Percentiles rank a stretch among this genome's conserved stretches.
Conservation (phyloP, 2,888 invertebrate species). For the Idaea biselata region DNA sequence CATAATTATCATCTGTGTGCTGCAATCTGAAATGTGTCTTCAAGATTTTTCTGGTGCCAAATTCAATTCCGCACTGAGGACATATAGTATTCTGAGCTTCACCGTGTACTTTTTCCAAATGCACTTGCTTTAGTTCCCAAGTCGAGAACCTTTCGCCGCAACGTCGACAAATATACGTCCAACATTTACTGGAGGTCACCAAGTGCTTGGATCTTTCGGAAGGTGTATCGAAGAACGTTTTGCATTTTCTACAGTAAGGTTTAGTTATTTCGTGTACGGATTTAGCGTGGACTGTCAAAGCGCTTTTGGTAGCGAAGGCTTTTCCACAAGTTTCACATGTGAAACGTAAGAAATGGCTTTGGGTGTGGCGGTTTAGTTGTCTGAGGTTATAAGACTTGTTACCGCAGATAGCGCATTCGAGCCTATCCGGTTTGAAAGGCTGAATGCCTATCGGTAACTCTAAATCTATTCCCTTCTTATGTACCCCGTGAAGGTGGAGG, state of each 20-base stretch:
- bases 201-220: slow-evolving; percentile 59
- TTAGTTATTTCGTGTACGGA: slow-evolving; percentile 53
- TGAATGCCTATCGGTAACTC: slow-evolving; percentile 55
- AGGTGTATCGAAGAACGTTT: slow-evolving; percentile 49
- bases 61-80: slow-evolving; percentile 57
- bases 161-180: slow-evolving; percentile 58
- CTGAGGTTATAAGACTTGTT: slow-evolving; percentile 52
- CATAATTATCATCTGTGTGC: slow-evolving; percentile 62
- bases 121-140: slow-evolving; percentile 54
- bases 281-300: slow-evolving; percentile 56
- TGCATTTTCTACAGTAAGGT: slow-evolving; percentile 62
- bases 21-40: slow-evolving; percentile 34
- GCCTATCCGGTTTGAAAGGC: slow-evolving; percentile 59
- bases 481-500: slow-evolving; percentile 50
- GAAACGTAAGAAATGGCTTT: slow-evolving; percentile 59
- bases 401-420: slow-evolving; percentile 57
- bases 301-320: slow-evolving; percentile 59
- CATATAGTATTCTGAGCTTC: slow-evolving; percentile 49
- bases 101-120: slow-evolving; percentile 53
- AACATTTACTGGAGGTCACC: slow-evolving; percentile 50
- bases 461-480: slow-evolving; percentile 49
- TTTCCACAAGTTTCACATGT: slow-evolving; percentile 71
- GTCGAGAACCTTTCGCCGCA: slow-evolving; percentile 63
- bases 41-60: slow-evolving; percentile 51
- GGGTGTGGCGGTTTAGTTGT: slow-evolving; percentile 63